phyloP scores from a whole-genome alignment of 2,797 vertebrate species.

The Xiphorhynchus erythropygius region DNA sequence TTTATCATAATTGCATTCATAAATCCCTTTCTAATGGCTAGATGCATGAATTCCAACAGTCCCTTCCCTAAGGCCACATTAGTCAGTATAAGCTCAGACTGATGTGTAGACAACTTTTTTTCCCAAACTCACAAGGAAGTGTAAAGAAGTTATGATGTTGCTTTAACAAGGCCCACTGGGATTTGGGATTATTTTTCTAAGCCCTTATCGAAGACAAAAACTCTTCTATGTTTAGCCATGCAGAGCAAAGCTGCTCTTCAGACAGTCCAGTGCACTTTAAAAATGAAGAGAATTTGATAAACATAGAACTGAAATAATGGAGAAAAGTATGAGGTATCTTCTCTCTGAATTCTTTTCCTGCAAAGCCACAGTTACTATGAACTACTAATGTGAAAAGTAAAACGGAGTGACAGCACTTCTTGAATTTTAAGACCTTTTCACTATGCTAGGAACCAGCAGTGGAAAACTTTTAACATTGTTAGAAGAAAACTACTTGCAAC shows the following conservation, averaged over 20 bases:
- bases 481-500: not conserved
- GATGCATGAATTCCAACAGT: conserved; percentile 68
- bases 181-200: conserved; percentile 77
- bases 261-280: conserved; percentile 6
- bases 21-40: conserved; percentile 69
- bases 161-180: conserved; percentile 78
- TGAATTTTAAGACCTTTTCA: conserved; percentile 45
- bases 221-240: conserved; percentile 66
- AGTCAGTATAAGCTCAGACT: conserved; percentile 73
- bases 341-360: not conserved
- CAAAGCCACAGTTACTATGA: not conserved
- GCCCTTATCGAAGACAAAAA: conserved; percentile 74
- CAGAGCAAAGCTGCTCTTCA: conserved; percentile 61
- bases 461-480: not conserved
- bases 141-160: conserved; percentile 73
- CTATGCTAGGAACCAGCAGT: not conserved
- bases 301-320: conserved; percentile 16
- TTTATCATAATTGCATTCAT: conserved; percentile 73
- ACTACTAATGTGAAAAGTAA: not conserved
- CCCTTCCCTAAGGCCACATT: conserved; percentile 71
- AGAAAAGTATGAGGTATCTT: not conserved
- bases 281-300: conserved; percentile 36
- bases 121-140: conserved; percentile 63
- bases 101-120: conserved; percentile 51
- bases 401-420: not conserved